Base-by-base conservation (phyloP, 2,113 vertebrate genomes). In the Seriola rivoliana region DNA sequence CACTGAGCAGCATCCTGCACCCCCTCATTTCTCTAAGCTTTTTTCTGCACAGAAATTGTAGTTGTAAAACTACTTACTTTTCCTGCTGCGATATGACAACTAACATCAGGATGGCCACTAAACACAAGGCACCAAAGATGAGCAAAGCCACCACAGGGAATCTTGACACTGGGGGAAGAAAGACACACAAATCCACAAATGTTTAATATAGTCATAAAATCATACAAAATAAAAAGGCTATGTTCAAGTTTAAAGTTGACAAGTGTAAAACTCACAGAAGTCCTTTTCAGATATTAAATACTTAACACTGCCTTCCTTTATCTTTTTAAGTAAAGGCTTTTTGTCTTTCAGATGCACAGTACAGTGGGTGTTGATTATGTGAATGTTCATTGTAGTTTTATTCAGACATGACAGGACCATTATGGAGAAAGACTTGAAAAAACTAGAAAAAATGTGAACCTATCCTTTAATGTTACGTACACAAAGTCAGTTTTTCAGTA, bases 81-180 rank as follows among this genome's bases (percentile, higher is more conserved):
- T 97, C 94, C 88, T 99, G 97, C 92, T 97, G 97, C 32, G 95
- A 96, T 79, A 97, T 92, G 75, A 97, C 69, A 48, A 97, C 88
- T 54, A 97, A 85, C 86, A 97, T 92, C 60, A 97, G 52, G 72
- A 96, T 93, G 88, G 96, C 70, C 0, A 94, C 85, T 63, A 97
- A 91, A 50, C 95, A 96, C 92, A 96, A 92, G 52, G 92, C 88
- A 86, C 94, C 96, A 19, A 97, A 97, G 84, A 96, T 85, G 25
- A 98, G 88, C 87, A 97, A 80, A 76, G 97, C 92, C 86, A 95
- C 88, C 90, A 97, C 93, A 0, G 96, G 95, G 77, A 97, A 94
- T 55, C 78, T 93, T 10, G 96, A 93, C 81, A 95, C 98, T 99
- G 94, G 94, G 19, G 36, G 36, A 63, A 68, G 23, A 59, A 42